These are phyloP conservation scores for Harmothoe impar DNA, from an alignment of 2,888 invertebrate species.

Conservation along the genomic window DNA sequence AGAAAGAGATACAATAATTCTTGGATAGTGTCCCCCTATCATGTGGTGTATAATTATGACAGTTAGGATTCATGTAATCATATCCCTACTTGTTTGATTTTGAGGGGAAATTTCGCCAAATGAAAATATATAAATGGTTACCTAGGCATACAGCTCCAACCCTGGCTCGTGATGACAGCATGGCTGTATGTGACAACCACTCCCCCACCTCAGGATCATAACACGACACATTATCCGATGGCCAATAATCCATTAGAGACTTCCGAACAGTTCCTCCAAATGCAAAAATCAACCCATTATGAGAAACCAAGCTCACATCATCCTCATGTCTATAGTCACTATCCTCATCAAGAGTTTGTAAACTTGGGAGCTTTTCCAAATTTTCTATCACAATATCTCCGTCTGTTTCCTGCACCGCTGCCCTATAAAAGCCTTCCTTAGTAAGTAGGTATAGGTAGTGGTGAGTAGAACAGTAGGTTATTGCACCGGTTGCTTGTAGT, in stretches of 20 bases:
- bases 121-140: too few relatives aligned
- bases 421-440: background rate
- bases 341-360: background rate
- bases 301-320: background rate
- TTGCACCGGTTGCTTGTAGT: background rate
- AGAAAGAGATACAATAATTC: too few relatives aligned
- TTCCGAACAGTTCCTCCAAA: constrained; percentile 16
- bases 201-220: background rate
- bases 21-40: too few relatives aligned
- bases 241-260: background rate
- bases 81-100: too few relatives aligned
- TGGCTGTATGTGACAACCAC: background rate
- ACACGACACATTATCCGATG: background rate
- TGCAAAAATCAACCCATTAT: background rate
- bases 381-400: constrained; percentile 12
- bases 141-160: constrained; percentile 37
- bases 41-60: too few relatives aligned
- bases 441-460: background rate
- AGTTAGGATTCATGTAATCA: too few relatives aligned
- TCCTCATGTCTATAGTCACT: background rate
- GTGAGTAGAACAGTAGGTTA: constrained; percentile 26
- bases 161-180: constrained; percentile 10
- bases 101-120: too few relatives aligned
- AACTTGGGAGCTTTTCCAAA: background rate
- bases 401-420: background rate